phyloP scores from a whole-genome alignment of 2,888 invertebrate genomes.

The Platycnemis pennipes region DNA sequence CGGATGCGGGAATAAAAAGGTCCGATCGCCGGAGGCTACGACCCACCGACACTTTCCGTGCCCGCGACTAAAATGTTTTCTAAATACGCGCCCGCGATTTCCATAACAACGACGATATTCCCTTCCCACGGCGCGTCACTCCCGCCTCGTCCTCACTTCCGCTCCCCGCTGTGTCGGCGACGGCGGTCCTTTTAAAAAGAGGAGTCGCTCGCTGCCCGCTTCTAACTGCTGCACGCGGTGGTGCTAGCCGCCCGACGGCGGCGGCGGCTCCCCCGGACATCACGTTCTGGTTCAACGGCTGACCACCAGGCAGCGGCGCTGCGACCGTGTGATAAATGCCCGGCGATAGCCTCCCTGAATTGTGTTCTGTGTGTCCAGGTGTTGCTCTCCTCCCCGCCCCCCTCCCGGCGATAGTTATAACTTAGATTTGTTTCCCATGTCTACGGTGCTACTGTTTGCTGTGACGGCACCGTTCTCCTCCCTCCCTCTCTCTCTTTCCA shows the following conservation, averaged over 20 bases:
- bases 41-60: neutral
- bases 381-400: neutral
- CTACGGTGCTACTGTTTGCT: neutral
- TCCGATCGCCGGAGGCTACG: neutral
- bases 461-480: neutral
- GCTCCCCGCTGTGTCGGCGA: neutral
- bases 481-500: too few species aligned
- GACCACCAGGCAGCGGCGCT: neutral
- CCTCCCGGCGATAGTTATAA: neutral
- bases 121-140: neutral
- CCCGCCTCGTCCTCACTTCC: neutral
- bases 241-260: too few species aligned
- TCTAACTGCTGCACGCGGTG: too few species aligned
- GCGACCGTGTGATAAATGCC: neutral
- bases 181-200: neutral
- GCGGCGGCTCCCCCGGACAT: neutral
- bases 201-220: too few species aligned
- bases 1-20: neutral
- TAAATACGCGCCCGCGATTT: conserved; percentile 3
- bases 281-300: conserved; percentile 28
- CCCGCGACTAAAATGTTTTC: conserved; percentile 24
- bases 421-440: neutral
- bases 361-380: conserved; percentile 4
- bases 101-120: neutral
- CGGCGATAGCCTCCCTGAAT: neutral